Evolutionary conservation across 1,140 invertebrate genomes (phyloP).

Genomic region (Cecropterus lyciades): DNA sequence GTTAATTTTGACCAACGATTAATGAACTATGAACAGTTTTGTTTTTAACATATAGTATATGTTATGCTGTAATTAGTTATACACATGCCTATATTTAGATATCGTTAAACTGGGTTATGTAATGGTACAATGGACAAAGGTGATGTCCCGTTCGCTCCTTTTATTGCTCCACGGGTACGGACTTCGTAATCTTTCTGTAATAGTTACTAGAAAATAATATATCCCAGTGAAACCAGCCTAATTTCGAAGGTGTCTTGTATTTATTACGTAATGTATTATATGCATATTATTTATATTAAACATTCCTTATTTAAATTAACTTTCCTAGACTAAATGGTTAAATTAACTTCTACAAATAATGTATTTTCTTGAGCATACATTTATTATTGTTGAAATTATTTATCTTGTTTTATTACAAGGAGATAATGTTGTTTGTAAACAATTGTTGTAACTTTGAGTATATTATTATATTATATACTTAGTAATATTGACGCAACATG

Average conservation of each 20-base stretch:
- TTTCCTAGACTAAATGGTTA: background rate
- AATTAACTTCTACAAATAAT: constrained; percentile 6
- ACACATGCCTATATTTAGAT: no score
- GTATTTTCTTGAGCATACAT: constrained; percentile 3
- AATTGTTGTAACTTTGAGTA: constrained; percentile 11
- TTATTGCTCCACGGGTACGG: no score
- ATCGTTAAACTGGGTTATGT: no score
- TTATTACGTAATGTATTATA: background rate
- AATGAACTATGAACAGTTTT: no score
- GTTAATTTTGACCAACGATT: no score
- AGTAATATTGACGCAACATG: constrained; percentile 4
- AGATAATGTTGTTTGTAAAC: constrained; percentile 4
- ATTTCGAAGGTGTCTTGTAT: background rate
- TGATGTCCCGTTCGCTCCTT: no score
- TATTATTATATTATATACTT: constrained; percentile 12
- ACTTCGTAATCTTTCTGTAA: no score
- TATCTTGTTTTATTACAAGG: constrained; percentile 5
- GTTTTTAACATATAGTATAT: no score
- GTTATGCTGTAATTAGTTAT: no score
- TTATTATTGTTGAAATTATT: constrained; percentile 13
- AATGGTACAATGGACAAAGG: no score
- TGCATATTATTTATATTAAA: constrained; percentile 2
- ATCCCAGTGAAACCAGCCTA: constrained; percentile 1
- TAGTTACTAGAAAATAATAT: no score
- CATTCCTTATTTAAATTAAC: constrained; percentile 5